Evolutionary conservation across 2,113 vertebrate species (phyloP).

Genomic region (Poecile atricapillus): DNA sequence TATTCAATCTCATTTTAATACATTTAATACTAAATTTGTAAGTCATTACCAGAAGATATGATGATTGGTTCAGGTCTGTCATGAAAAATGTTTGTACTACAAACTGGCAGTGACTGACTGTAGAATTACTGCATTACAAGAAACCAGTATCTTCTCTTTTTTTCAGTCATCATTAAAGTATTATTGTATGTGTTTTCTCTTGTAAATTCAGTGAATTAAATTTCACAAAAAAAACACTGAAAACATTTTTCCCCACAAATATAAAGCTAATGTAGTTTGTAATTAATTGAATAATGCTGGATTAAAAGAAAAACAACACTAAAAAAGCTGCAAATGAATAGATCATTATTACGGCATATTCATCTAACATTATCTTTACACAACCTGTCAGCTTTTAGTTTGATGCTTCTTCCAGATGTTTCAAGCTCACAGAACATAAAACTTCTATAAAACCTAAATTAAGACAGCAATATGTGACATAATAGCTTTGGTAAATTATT

Average conservation of each 20-base stretch:
- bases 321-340: not conserved
- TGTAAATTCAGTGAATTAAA: not conserved
- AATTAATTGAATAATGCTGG: not conserved
- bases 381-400: not conserved
- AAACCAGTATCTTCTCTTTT: not conserved
- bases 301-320: not conserved
- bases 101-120: not conserved
- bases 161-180: not conserved
- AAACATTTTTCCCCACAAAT: not conserved
- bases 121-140: not conserved
- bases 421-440: not conserved
- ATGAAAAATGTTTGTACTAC: not conserved
- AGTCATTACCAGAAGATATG: not conserved
- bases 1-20: not conserved
- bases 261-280: not conserved
- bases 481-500: constrained; percentile 11
- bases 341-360: not conserved
- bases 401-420: not conserved
- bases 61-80: not conserved
- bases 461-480: not conserved
- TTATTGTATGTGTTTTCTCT: not conserved
- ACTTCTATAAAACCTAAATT: not conserved
- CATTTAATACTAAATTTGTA: not conserved
- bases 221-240: not conserved
- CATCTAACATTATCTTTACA: not conserved